phyloP scores from a whole-genome alignment of 2,888 invertebrate species.

The Palloptera scutellata region DNA sequence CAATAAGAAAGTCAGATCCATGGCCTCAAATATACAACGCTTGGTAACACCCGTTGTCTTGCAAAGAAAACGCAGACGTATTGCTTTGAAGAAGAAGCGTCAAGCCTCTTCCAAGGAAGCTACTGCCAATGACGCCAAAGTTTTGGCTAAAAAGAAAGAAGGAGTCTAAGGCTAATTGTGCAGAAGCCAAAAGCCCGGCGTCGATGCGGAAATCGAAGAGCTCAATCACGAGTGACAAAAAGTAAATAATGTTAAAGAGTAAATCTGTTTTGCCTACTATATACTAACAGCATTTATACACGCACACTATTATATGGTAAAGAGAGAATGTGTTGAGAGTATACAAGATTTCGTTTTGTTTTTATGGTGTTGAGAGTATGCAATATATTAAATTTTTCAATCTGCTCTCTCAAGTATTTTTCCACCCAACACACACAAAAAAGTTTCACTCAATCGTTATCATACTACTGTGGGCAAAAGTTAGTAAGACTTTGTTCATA shows the following conservation, averaged over 20 bases:
- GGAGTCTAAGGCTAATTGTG: constrained; percentile 86
- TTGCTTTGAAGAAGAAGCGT: constrained; percentile 87
- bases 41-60: constrained; percentile 90
- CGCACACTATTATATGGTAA: no score
- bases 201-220: constrained; percentile 88
- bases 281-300: no score
- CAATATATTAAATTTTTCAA: no score
- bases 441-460: no score
- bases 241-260: constrained; percentile 45
- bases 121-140: constrained; percentile 89
- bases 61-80: constrained; percentile 87
- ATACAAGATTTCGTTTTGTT: no score
- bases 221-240: constrained; percentile 72
- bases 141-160: constrained; percentile 92
- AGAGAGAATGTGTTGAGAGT: no score
- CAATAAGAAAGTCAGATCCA: constrained; percentile 77
- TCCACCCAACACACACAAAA: no score
- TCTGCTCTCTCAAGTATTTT: no score
- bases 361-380: no score
- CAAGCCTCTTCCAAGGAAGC: constrained; percentile 82
- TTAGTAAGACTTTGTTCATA: no score
- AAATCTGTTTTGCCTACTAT: no score
- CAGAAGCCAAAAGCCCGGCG: constrained; percentile 84
- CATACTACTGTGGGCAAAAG: no score
- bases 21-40: constrained; percentile 96